Percentiles rank a stretch among this genome's conserved stretches.
Conservation (phyloP, 2,888 invertebrate species). For the Digitonthophagus gazella region DNA sequence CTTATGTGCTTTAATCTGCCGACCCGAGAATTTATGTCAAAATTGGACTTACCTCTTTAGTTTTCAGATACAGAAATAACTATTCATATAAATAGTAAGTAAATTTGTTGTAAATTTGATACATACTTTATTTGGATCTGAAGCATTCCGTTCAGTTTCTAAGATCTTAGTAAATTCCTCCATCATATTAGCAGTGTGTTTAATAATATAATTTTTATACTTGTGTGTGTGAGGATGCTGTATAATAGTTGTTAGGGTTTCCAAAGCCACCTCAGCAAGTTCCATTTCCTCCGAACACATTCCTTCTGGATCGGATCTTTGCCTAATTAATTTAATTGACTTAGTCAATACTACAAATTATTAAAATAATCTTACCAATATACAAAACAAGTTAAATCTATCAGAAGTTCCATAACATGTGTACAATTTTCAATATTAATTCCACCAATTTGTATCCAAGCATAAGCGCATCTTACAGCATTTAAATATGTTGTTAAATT, state of each 20-base stretch:
- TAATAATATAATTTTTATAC: slow-evolving; percentile 54
- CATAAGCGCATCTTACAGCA: slow-evolving; percentile 57
- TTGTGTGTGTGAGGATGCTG: slow-evolving; percentile 63
- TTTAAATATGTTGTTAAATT: slow-evolving; percentile 56
- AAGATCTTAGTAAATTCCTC: slow-evolving; percentile 58
- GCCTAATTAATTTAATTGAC: slow-evolving; percentile 39
- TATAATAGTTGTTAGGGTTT: slow-evolving; percentile 60
- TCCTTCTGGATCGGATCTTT: slow-evolving; percentile 51
- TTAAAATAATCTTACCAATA: slow-evolving; percentile 46
- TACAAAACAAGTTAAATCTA: slow-evolving; percentile 49
- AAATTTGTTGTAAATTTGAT: neutral
- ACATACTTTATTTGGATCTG: slow-evolving; percentile 46
- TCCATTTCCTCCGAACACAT: slow-evolving; percentile 58
- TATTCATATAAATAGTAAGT: neutral
- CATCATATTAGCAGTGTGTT: slow-evolving; percentile 60
- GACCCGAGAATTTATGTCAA: too few relatives aligned
- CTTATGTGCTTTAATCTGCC: too few relatives aligned
- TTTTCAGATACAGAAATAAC: too few relatives aligned
- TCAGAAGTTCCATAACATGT: slow-evolving; percentile 44
- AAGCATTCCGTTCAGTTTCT: slow-evolving; percentile 50
- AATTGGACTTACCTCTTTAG: too few relatives aligned
- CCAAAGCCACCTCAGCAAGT: slow-evolving; percentile 61
- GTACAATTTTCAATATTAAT: slow-evolving; percentile 47
- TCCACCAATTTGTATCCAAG: slow-evolving; percentile 64
- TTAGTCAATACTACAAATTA: slow-evolving; percentile 7